phyloP scores from a whole-genome alignment of 2,797 vertebrate species.

The Tapera naevia region DNA sequence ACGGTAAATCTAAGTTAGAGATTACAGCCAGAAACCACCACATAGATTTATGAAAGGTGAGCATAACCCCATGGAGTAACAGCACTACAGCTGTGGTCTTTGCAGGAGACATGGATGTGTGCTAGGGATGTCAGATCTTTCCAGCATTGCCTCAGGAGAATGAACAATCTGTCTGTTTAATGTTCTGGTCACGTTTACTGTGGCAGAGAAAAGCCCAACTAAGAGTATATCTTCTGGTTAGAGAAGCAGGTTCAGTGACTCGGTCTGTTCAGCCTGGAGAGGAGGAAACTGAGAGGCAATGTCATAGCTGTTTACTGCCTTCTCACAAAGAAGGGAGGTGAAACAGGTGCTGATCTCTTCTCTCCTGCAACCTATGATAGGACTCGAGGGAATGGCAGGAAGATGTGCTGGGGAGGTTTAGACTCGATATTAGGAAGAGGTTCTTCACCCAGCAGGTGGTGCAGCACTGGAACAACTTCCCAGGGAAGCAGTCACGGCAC shows the following conservation, averaged over 20 bases:
- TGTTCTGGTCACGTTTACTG: rapidly evolving
- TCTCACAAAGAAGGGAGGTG: no score
- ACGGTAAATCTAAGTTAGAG: not conserved
- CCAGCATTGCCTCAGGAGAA: not conserved
- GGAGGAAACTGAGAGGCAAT: no score
- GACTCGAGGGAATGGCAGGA: no score
- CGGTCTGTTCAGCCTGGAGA: no score
- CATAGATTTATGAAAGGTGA: not conserved
- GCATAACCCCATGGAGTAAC: rapidly evolving
- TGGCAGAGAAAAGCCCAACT: not conserved
- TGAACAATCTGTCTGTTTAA: not conserved
- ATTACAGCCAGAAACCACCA: not conserved
- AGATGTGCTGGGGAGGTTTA: no score
- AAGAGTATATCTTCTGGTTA: not conserved
- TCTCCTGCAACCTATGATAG: no score
- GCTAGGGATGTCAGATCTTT: rapidly evolving
- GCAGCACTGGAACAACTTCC: no score
- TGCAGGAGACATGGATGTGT: not conserved
- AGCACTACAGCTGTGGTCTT: not conserved
- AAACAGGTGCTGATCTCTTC: no score
- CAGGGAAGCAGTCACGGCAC: no score
- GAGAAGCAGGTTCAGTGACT: not conserved
- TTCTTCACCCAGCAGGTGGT: no score
- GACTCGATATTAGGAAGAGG: no score
- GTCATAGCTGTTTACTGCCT: no score